phyloP scores from a whole-genome alignment of 2,113 vertebrate species.

The Nymphicus hollandicus region DNA sequence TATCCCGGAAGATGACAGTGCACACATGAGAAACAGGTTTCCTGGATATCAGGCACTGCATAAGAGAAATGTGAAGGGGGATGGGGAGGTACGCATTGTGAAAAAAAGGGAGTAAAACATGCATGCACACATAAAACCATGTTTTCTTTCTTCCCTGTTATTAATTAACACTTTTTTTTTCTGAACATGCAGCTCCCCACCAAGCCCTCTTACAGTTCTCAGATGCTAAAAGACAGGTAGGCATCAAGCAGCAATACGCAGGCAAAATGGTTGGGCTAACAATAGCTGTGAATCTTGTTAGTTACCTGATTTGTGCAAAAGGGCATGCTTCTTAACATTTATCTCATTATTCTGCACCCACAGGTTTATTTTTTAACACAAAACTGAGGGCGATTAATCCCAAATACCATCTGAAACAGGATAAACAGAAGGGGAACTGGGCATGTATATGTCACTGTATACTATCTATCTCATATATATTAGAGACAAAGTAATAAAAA shows the following conservation, averaged over 20 bases:
- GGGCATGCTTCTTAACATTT: neutral
- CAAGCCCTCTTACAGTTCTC: neutral
- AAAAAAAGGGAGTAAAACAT: neutral
- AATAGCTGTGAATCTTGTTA: neutral
- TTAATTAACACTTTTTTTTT: neutral
- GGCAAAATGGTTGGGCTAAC: neutral
- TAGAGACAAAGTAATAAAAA: slow-evolving; percentile 46
- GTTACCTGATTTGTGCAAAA: neutral
- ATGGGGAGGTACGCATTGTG: neutral
- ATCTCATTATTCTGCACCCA: neutral
- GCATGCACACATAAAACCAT: neutral
- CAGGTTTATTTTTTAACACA: neutral
- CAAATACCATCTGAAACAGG: neutral
- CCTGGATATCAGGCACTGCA: neutral
- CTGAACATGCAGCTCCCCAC: neutral
- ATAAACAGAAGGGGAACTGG: neutral
- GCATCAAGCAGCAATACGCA: neutral
- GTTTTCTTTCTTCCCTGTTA: neutral
- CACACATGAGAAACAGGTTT: neutral
- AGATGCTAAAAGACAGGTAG: neutral
- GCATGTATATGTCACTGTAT: neutral
- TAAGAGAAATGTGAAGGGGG: neutral
- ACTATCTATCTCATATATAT: neutral
- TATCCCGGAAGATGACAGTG: neutral
- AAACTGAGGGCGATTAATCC: neutral